Base-by-base conservation (phyloP, 2,888 invertebrate species). In the Hyposoter dolosus region DNA sequence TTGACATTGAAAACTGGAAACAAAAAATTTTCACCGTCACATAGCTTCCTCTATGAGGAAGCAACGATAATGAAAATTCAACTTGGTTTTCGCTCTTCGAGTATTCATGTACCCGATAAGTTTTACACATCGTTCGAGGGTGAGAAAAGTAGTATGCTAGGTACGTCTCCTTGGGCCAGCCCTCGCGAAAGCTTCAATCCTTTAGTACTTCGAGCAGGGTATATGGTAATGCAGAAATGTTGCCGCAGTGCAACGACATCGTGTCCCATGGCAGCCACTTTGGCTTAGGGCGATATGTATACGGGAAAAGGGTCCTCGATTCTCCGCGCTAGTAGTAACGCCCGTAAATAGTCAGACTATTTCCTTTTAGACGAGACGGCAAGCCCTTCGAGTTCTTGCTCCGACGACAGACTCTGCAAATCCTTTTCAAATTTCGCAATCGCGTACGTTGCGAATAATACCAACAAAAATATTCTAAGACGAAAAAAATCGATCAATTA, bases 161-260 rank as follows among this genome's bases (percentile, higher is more conserved):
- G 56, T 56, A 45, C 15, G 4, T 12, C 4, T 28, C 7, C 4
- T 35, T 19, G 4, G 32, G 3, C 40, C 19, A 19, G n/a, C 40
- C 19, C 6, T 9, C 19, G 5, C 19, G 9, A 35, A 72, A 17
- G 32, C 53, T 56, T 19, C 12, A 53, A 40, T 40, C 60, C 43
- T 60, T 23, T 43, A 19, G 35, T 74, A 60, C 35, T 17, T 56
- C 47, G 65, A 50, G 40, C 40, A 7, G 40, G 47, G 84, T 85
- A 53, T 85, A 86, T 65, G 85, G 82, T 89, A 89, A 89, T 90
- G 89, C 87, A 83, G 84, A 87, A 90, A 88, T 81, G 87, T 86
- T 87, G 86, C 89, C 80, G 84, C 88, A 84, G 84, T 90, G 77
- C 83, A 79, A 80, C 75, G 74, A 68, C 81, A 65, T 74, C 74